A percentile compares a stretch with the other conserved stretches of the same genome.
These are phyloP conservation scores for Lucinisca nassula DNA, from an alignment of 2,888 invertebrate species.

Conservation along the genomic window DNA sequence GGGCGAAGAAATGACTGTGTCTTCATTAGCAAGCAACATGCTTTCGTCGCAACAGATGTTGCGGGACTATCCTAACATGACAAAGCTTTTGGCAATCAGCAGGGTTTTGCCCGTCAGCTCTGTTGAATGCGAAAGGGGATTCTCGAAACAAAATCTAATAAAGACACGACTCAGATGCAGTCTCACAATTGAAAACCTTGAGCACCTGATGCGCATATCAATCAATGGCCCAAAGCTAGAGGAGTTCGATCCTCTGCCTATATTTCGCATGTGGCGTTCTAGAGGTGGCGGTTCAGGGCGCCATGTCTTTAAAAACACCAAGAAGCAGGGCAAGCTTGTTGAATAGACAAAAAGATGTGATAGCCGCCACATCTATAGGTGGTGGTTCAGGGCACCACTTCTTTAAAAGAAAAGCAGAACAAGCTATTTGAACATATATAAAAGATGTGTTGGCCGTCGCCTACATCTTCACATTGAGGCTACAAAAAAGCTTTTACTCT, in stretches of 20 bases:
- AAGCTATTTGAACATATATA: no score
- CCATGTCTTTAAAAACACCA: no score
- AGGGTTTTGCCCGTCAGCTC: slow-evolving; percentile 26
- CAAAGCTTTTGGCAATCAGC: slow-evolving; percentile 31
- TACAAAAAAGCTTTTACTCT: no score
- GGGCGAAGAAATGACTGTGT: not conserved
- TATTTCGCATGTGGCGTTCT: not conserved
- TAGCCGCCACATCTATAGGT: no score
- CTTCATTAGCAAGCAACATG: slow-evolving; percentile 28
- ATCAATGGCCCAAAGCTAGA: slow-evolving; percentile 19
- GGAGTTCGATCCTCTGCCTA: slow-evolving; percentile 31
- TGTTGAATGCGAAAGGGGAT: slow-evolving; percentile 44
- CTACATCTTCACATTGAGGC: no score
- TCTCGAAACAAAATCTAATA: slow-evolving; percentile 43
- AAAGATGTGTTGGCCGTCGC: no score
- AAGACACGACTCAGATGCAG: slow-evolving; percentile 30
- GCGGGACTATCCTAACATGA: slow-evolving; percentile 16
- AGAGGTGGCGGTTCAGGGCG: no score
- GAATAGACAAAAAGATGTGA: no score
- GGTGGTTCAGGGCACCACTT: no score
- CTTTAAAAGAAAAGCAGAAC: no score
- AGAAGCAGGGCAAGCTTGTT: no score
- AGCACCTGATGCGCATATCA: slow-evolving; percentile 33
- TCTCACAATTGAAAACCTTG: not conserved
- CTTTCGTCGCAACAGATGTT: slow-evolving; percentile 13